Evolutionary conservation across 2,797 vertebrate species (phyloP).

Genomic region (Lagorchestes hirsutus): DNA sequence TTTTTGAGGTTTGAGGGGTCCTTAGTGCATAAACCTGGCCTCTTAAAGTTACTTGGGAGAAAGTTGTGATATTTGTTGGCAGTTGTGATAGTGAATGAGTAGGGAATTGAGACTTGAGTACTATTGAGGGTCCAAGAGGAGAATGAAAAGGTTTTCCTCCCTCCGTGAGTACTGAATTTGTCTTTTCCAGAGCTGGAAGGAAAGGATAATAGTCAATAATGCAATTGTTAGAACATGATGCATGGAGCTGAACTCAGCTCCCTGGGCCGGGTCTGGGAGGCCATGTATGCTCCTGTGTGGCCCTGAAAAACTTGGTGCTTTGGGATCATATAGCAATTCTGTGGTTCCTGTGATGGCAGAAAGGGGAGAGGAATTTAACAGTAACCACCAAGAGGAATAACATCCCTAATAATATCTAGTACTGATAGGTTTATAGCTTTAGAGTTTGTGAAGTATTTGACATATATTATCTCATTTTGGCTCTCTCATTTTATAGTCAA

Average conservation of each 20-base stretch:
- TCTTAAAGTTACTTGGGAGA: neutral
- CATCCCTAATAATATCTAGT: neutral
- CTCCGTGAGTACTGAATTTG: neutral
- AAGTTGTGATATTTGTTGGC: neutral
- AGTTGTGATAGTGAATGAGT: neutral
- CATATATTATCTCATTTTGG: neutral
- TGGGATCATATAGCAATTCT: neutral
- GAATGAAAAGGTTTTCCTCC: neutral
- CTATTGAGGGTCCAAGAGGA: neutral
- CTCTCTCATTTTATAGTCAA: neutral
- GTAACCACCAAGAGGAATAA: neutral
- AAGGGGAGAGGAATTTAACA: neutral
- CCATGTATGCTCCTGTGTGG: neutral
- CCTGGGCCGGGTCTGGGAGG: accelerated
- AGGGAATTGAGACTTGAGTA: neutral
- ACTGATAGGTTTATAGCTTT: neutral
- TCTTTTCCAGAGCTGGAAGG: neutral
- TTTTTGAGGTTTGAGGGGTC: neutral
- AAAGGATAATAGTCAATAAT: neutral
- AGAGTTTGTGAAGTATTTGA: neutral
- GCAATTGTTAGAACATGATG: neutral
- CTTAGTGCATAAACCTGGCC: neutral
- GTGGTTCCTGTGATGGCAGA: neutral
- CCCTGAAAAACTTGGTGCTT: neutral
- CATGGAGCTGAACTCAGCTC: neutral